Percentiles rank a stretch among this genome's conserved stretches.
Conservation (phyloP, 2,113 vertebrate species). For the Mirza zaza region DNA sequence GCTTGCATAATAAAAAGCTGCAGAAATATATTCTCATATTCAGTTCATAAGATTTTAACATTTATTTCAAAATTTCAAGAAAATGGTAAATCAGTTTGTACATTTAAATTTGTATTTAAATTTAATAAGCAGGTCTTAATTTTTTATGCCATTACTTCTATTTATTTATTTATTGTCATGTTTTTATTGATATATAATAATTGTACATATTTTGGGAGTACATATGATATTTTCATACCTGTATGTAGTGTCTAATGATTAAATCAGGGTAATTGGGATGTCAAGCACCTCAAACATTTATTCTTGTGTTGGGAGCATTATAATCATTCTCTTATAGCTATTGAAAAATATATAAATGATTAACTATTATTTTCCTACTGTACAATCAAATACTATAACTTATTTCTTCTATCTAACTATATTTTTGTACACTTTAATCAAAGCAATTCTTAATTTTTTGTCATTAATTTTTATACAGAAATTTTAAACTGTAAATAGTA, state of each 20-base stretch:
- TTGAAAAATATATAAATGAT: neutral
- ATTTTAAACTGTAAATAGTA: neutral
- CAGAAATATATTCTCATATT: neutral
- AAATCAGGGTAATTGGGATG: neutral
- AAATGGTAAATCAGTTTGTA: neutral
- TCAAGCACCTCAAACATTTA: neutral
- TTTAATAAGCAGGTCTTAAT: neutral
- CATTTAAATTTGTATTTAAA: neutral
- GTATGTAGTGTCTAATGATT: neutral
- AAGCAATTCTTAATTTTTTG: neutral
- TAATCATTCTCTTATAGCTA: neutral
- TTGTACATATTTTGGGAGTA: neutral
- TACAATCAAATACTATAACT: neutral
- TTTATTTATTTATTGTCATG: neutral
- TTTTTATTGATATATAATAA: neutral
- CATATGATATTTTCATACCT: neutral
- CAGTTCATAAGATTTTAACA: neutral
- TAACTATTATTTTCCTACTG: neutral
- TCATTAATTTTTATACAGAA: neutral
- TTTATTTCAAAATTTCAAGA: conserved; percentile 29
- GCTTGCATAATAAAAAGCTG: neutral
- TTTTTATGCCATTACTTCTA: neutral
- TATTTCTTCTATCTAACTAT: neutral
- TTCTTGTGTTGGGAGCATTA: neutral
- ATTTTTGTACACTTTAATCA: neutral